Base-by-base conservation (phyloP, 2,113 vertebrate species). In the Colaptes auratus region DNA sequence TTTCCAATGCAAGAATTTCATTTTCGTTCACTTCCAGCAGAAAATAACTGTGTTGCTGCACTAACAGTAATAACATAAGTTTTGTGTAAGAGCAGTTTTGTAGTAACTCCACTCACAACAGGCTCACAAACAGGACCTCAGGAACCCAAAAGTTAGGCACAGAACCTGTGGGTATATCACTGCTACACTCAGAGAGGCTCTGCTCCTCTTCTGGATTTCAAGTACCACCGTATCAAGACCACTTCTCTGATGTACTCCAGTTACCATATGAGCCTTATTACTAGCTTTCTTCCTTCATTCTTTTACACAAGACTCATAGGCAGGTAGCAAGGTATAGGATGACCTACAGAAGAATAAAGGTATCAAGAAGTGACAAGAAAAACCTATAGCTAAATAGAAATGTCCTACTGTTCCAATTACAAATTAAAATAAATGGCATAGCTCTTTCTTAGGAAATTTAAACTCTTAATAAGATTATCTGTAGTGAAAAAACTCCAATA, bases 391-490 rank as follows among this genome's bases (percentile, higher is more conserved):
- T 71, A 66, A 78, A 95, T 3, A 82, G 24, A 56, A 93, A 13
- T 12, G 30, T 63, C 59, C 61, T 44, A 64, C 65, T 85, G 50
- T 69, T 96, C 73, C 53, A 93, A 93, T 85, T 69, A 66, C 31
- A 88, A 89, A 61, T 50, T 81, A 64, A 67, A 96, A 85, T 46
- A 77, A 82, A 81, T 19, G 27, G 53, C 44, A 87, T 18, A 82
- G 39, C 25, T 88, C 64, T 82, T 83, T 74, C 82, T 44, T 21
- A 86, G 87, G 75, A 82, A 83, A 83, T 92, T 63, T 95, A 86
- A 87, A 95, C 83, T 91, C 69, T 92, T 94, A 95, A 72, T 84
- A 86, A 92, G 87, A 95, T 95, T 92, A 95, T 73, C 70, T 81
- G 64, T 58, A 55, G 92, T 77, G 24, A 46, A 76, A 88, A 89